These are phyloP conservation scores for Coregonus ussuriensis DNA, from an alignment of 2,797 vertebrate species.

Conservation along the genomic window DNA sequence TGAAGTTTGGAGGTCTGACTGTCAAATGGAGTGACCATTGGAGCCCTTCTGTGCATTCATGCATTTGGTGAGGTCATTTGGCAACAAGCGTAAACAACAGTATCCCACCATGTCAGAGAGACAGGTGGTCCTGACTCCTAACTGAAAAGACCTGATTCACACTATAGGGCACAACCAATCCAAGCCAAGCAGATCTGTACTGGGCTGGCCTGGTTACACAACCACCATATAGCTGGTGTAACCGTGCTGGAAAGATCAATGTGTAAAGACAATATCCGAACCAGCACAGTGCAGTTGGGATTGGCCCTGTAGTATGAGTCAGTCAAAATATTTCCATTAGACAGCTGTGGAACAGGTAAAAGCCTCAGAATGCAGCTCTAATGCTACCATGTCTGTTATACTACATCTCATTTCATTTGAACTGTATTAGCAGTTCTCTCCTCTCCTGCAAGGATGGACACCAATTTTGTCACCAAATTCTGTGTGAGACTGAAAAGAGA, in stretches of 20 bases:
- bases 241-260: background rate
- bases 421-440: background rate
- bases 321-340: background rate
- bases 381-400: background rate
- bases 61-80: constrained; percentile 22
- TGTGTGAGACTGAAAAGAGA: background rate
- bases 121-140: constrained; percentile 14
- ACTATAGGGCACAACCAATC: background rate
- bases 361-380: background rate
- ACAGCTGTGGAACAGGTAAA: background rate
- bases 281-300: constrained; percentile 8
- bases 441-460: background rate
- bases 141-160: background rate
- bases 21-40: constrained; percentile 27
- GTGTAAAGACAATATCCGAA: background rate
- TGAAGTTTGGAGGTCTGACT: background rate
- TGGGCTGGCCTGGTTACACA: background rate
- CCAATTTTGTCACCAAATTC: background rate
- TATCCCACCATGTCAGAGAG: constrained; percentile 22
- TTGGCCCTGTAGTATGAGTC: constrained; percentile 9
- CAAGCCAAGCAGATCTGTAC: background rate
- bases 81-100: constrained; percentile 8
- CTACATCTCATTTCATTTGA: background rate
- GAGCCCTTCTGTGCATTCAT: constrained; percentile 17
- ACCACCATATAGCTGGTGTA: background rate